These are phyloP conservation scores for Muscidifurax raptorellus DNA, from an alignment of 1,140 invertebrate species.

Conservation along the genomic window DNA sequence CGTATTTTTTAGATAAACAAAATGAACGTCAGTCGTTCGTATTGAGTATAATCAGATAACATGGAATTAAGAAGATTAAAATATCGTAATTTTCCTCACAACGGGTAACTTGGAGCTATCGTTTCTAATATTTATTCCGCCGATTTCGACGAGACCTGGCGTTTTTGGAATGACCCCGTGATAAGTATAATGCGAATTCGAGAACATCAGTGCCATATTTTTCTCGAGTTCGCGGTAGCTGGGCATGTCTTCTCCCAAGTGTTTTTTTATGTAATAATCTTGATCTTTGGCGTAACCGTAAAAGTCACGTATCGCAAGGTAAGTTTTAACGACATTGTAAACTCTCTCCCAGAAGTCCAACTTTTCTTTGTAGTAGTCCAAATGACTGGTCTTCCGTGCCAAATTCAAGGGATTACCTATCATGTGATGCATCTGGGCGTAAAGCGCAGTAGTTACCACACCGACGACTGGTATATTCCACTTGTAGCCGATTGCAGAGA, in stretches of 20 bases:
- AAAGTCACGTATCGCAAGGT: background rate
- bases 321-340: background rate
- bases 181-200: conserved; percentile 77
- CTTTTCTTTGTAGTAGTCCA: too few relatives aligned
- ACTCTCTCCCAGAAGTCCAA: conserved; percentile 64
- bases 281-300: background rate
- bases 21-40: conserved; percentile 24
- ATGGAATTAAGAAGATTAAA: conserved; percentile 8
- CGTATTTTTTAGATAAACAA: conserved; percentile 52
- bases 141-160: conserved; percentile 77
- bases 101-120: conserved; percentile 19
- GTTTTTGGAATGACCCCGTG: conserved; percentile 72
- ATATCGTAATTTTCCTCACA: conserved; percentile 54
- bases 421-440: conserved; percentile 79
- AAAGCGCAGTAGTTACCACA: conserved; percentile 76
- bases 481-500: conserved; percentile 75
- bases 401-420: conserved; percentile 78
- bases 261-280: conserved; percentile 58
- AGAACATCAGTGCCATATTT: conserved; percentile 73
- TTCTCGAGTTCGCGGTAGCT: conserved; percentile 68
- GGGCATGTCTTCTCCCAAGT: conserved; percentile 68
- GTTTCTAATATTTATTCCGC: conserved; percentile 76
- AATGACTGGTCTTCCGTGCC: conserved; percentile 63
- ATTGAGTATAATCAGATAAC: conserved; percentile 65
- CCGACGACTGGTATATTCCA: conserved; percentile 79